Base-by-base conservation (phyloP, 2,888 invertebrate genomes). In the Melanotus villosus region DNA sequence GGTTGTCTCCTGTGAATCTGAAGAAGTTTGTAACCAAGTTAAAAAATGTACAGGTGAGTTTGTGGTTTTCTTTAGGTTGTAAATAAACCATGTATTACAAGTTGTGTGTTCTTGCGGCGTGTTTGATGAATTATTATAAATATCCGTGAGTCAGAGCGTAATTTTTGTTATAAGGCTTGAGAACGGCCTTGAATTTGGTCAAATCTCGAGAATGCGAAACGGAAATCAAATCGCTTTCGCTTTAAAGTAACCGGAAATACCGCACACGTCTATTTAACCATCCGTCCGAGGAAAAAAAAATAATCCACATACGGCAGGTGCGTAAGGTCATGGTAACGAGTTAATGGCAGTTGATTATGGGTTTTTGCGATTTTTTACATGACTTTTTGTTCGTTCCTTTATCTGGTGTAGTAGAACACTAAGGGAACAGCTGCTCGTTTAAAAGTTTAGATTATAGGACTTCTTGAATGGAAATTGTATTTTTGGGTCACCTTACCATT, bases 171-270 rank as follows among this genome's bases (percentile, higher is more conserved):
- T 64, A 52, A 47, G 38, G 45, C 32, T 57, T 63, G 69, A 41
- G 70, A 65, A 65, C 54, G 63, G 32, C 72, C 72, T 72, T 72
- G 72, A 58, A 67, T 54, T 59, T 65, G 59, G 62, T 63, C 64
- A 69, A 65, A 66, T 67, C 67, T 65, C 26, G 32, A 63, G 72
- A 67, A 72, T 72, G 72, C 45, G 64, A 64, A 70, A 65, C 72
- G 72, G 72, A 72, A 72, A 72, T 72, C 70, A 65, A 63, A 56
- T 70, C 65, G 63, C 58, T 70, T 65, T 63, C 57, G 71, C 65
- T 62, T n/a, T 68, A 47, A 41, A 34, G 21, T 65, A 47, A 52
- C 65, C 72, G 72, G 72, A 72, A 72, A 72, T 72, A 50, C 72
- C 72, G 66, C 54, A 65, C 65, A 65, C 68, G 62, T 68, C 26